Evolutionary conservation across 2,797 vertebrate genomes (phyloP).

Genomic region (Rhinella marina): DNA sequence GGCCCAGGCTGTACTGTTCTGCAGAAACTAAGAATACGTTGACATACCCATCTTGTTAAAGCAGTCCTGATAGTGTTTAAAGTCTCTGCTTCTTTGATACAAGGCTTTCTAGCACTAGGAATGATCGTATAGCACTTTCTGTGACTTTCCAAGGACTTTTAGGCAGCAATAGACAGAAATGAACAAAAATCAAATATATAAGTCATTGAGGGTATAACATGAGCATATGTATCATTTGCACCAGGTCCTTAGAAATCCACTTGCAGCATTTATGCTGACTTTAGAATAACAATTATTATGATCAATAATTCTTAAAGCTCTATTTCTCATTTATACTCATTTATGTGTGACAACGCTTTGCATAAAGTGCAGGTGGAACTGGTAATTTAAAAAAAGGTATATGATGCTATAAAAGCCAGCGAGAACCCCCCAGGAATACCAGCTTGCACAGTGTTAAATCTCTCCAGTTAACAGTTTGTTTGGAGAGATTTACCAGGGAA

Average conservation of each 20-base stretch:
- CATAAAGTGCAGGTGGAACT: conserved; percentile 24
- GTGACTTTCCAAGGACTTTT: neutral
- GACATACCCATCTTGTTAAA: neutral
- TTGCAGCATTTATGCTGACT: conserved; percentile 12
- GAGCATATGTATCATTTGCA: neutral
- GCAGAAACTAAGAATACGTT: neutral
- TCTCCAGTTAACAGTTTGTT: conserved; percentile 34
- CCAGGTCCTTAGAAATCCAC: neutral
- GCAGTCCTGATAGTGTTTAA: neutral
- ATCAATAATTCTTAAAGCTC: conserved; percentile 30
- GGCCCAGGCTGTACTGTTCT: neutral
- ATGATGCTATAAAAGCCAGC: conserved; percentile 16
- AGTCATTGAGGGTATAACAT: neutral
- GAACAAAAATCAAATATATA: neutral
- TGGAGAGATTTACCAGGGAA: conserved; percentile 40
- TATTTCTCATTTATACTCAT: conserved; percentile 30
- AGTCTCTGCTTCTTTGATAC: neutral
- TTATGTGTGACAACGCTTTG: conserved; percentile 21
- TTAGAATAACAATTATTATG: conserved; percentile 50
- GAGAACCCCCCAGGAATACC: neutral
- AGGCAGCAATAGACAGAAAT: neutral
- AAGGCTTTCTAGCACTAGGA: neutral
- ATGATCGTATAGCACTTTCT: neutral
- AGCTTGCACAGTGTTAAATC: conserved; percentile 38
- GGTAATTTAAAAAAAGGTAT: conserved; percentile 18